A percentile compares a stretch with the other conserved stretches of the same genome.
Conservation (phyloP, 30 jellyfish, hydroid and myxozoan genomes). For the Clytia hemisphaerica region DNA sequence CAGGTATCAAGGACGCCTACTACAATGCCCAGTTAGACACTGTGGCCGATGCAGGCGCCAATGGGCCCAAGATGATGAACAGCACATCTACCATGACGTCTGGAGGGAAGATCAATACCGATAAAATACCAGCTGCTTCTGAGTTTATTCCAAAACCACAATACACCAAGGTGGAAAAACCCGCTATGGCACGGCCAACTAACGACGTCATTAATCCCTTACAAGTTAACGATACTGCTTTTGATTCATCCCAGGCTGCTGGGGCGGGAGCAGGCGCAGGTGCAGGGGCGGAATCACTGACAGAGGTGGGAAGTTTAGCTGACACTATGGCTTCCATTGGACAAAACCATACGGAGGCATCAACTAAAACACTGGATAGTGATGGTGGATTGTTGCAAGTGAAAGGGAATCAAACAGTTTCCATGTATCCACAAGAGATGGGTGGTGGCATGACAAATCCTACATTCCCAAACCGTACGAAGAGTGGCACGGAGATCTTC, state of each 20-base stretch:
- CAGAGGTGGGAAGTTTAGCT: conserved; percentile 38
- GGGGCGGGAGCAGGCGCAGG: conserved; percentile 65
- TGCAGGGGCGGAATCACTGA: conserved; percentile 52
- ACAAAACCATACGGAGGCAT: no score
- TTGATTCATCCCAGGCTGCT: conserved; percentile 37
- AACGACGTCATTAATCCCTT: no score
- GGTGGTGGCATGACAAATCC: not conserved
- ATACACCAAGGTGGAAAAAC: conserved; percentile 46
- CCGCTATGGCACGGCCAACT: conserved; percentile 45
- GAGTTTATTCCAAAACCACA: conserved; percentile 58
- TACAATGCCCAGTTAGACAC: conserved; percentile 46
- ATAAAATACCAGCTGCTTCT: conserved; percentile 44
- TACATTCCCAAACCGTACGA: not conserved
- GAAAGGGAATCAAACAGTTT: not conserved
- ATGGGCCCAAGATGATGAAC: no score
- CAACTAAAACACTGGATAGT: no score
- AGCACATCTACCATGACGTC: no score
- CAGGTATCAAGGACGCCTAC: no score
- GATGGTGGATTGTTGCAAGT: no score
- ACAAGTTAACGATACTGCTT: conserved; percentile 13
- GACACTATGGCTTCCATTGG: no score
- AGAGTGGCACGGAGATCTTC: not conserved
- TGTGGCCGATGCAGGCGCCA: conserved; percentile 77
- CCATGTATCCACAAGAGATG: not conserved
- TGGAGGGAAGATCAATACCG: no score